Evolutionary conservation across 2,113 vertebrate genomes (phyloP), one percentile per base, ranked within the genome.

Genomic region (Dryoscopus gambensis): DNA sequence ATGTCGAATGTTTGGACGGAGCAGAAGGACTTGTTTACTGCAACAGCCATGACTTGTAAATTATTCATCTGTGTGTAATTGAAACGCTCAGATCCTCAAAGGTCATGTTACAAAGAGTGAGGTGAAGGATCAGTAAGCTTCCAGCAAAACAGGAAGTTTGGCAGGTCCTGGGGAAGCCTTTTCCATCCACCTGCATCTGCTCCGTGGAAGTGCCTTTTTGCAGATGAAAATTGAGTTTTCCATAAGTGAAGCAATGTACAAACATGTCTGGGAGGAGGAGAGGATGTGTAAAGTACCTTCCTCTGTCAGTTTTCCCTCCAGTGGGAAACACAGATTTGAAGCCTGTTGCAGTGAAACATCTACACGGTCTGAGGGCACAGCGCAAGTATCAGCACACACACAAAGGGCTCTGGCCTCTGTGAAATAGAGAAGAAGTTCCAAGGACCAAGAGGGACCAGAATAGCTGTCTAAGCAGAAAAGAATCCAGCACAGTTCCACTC

Each of bases 11-110:
- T 73, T 84, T 50, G 76, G 65, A 33, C 56, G 60, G 76, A 90
- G 40, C 79, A 77, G 88, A 65, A 77, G 28, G 77, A 59, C 68
- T 84, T 92, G 73, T 82, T 94, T 81, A 78, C 90, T 75, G 64
- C 83, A 86, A 57, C 65, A 81, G 70, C 69, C 27, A 0, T 50
- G 60, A n/a, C 57, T 84, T 86, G 89, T 97, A 69, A 94, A 96
- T 96, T 94, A 95, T 96, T 96, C 88, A 96, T 93, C 88, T 91
- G 83, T n/a, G 44, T 75, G 83, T 81, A 93, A 89, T 5, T 53
- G 80, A 94, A 96, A 84, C 52, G 8, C 1, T 3, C 39, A 28
- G 82, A 39, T 68, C 55, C 78, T 87, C 87, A 75, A 37, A 81
- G 95, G 65, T 84, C 78, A 42, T 42, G 31, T 95, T 88, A 65